Base-by-base conservation (phyloP, 2,888 invertebrate genomes). In the Drosophila percnosoma region DNA sequence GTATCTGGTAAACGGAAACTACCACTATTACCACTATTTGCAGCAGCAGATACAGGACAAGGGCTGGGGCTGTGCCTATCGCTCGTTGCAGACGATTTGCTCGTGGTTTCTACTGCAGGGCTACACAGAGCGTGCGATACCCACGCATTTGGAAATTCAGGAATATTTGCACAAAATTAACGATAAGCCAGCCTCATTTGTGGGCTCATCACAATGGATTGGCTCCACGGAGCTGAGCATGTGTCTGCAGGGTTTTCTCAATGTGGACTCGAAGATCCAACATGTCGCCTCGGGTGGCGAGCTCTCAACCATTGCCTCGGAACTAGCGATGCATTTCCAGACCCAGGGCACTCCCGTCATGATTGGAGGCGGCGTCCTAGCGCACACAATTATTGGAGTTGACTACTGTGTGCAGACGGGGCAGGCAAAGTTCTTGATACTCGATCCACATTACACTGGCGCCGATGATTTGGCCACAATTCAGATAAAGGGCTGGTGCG, bases 11-110 rank as follows among this genome's bases (percentile, higher is more conserved):
- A 94, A 96, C 75, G 99, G 99, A 2, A 94, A 95, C 75, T 99
- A 99, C 91, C 94, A 96, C 24, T 99, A 99, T 93, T 97, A 98
- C 92, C 99, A 99, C 93, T 99, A 99, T 92, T 96, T 98, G 96
- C 99, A 99, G 93, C 97, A 99, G 90, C 95, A 95, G 80, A 96
- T 98, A 92, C 97, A 99, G 92, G 99, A 99, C 90, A 96, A 97
- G 92, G 98, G 98, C n/a, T 99, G 99, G 99, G 99, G 99, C 6
- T 99, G 99, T 94, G 99, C 99, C 0, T 99, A 99, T 92, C 95
- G 99, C 72, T 99, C 99, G 0, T 94, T 99, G 89, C 99, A 99
- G 94, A 99, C 99, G 0, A 95, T 99, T 75, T 95, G 97, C 78
- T 99, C 99, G 0, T 99, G 99, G 99, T 98, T 97, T 95, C 95